These are phyloP conservation scores for Cyclophora punctaria DNA, from an alignment of 2,888 invertebrate species.

Conservation along the genomic window DNA sequence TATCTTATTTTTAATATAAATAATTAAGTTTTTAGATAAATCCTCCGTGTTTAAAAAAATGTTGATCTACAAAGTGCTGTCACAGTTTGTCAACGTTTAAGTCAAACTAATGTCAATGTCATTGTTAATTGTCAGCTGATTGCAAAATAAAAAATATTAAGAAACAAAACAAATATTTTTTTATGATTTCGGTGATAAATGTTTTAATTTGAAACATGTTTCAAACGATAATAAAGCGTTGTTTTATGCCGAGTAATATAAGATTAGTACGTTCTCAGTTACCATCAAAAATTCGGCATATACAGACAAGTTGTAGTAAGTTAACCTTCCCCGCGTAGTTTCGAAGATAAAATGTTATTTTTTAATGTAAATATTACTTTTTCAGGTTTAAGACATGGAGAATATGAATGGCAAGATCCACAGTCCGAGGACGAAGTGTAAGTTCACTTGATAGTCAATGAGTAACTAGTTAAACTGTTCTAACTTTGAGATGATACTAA, in stretches of 20 bases:
- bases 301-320: not conserved
- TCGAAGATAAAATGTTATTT: too few species aligned
- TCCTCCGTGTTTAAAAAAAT: too few species aligned
- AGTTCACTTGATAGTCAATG: constrained; percentile 40
- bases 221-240: not conserved
- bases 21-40: too few species aligned
- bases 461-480: too few species aligned
- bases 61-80: too few species aligned
- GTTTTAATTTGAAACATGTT: not conserved
- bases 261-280: not conserved
- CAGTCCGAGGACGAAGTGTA: constrained; percentile 93
- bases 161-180: not conserved
- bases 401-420: constrained; percentile 95
- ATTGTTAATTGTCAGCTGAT: not conserved
- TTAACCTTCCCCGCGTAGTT: too few species aligned
- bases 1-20: too few species aligned
- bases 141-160: not conserved
- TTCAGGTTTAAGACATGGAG: constrained; percentile 80
- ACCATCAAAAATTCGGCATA: not conserved
- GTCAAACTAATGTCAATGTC: not conserved
- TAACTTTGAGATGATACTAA: too few species aligned
- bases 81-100: not conserved
- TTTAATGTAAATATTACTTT: constrained; percentile 1
- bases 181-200: not conserved
- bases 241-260: not conserved